Conservation (phyloP, 2,797 vertebrate genomes). For the Ctenopoma kingsleyae region DNA sequence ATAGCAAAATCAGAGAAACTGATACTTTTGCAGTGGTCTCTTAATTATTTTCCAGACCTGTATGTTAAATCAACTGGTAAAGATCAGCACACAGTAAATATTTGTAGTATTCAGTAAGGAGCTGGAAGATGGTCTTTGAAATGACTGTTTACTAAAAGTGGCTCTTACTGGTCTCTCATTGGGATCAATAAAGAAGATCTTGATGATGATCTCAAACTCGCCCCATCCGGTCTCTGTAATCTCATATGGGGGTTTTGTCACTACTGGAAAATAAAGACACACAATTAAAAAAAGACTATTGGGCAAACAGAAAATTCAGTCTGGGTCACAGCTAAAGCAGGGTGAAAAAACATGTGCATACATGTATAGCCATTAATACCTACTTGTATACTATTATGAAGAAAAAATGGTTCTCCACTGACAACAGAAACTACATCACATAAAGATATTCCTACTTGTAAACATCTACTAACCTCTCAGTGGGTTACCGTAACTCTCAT, state of each 20-base stretch:
- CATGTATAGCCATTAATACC: background rate
- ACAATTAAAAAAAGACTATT: background rate
- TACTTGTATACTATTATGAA: too few relatives aligned
- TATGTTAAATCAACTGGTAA: too few relatives aligned
- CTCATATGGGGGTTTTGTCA: conserved; percentile 98
- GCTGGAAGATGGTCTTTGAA: background rate
- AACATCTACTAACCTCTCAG: conserved; percentile 88
- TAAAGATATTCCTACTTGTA: too few relatives aligned
- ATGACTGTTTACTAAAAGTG: background rate
- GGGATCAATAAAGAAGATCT: conserved; percentile 99
- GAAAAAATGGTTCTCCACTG: background rate
- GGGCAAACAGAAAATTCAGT: background rate
- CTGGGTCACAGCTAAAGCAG: background rate
- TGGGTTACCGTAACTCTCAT: conserved; percentile 97
- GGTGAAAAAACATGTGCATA: background rate
- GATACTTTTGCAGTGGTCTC: too few relatives aligned
- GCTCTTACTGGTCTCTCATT: conserved; percentile 96
- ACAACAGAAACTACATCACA: background rate
- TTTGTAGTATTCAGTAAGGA: too few relatives aligned
- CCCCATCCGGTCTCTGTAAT: conserved; percentile 99
- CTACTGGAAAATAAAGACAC: conserved; percentile 83
- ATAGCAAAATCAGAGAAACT: too few relatives aligned
- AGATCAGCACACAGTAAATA: too few relatives aligned
- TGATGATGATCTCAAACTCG: conserved; percentile 99
- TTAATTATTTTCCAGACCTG: too few relatives aligned